Evolutionary conservation across 2,888 invertebrate species (phyloP).

Genomic region (Steinernema hermaphroditum): DNA sequence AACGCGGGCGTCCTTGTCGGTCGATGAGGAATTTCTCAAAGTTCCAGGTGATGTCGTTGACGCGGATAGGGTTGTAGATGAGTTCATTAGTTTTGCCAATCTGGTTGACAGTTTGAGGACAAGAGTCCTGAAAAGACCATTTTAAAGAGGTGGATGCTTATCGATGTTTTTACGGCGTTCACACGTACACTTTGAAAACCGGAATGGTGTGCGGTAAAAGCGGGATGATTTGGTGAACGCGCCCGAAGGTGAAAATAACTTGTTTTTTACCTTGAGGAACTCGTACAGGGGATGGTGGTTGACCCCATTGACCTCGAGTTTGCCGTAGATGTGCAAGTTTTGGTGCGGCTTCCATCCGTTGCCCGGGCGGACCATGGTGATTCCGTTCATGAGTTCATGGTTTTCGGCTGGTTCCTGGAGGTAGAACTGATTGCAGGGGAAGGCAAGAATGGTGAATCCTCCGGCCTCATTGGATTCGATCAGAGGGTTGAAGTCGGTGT

Average conservation of each 20-base stretch:
- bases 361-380: constrained; percentile 62
- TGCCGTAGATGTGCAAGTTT: constrained; percentile 66
- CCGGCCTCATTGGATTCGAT: constrained; percentile 61
- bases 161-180: constrained; percentile 3
- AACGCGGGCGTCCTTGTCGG: constrained; percentile 63
- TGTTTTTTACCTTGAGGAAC: constrained; percentile 60
- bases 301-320: constrained; percentile 66
- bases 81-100: constrained; percentile 64
- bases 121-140: constrained; percentile 58
- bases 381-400: constrained; percentile 65
- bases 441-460: constrained; percentile 61
- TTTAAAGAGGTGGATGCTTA: not conserved
- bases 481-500: constrained; percentile 66
- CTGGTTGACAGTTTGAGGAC: constrained; percentile 64
- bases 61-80: constrained; percentile 64
- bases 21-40: constrained; percentile 66
- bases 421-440: constrained; percentile 67
- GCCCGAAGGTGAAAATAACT: constrained; percentile 18
- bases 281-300: constrained; percentile 67
- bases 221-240: not conserved
- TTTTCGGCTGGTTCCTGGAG: constrained; percentile 66
- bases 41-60: constrained; percentile 66
- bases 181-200: constrained; percentile 1
- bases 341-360: constrained; percentile 65
- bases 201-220: constrained; percentile 24